A percentile compares a stretch with the other conserved stretches of the same genome.
phyloP scores from a whole-genome alignment of 37 sponge, comb jelly and placozoan species.

The Bolinopsis microptera region DNA sequence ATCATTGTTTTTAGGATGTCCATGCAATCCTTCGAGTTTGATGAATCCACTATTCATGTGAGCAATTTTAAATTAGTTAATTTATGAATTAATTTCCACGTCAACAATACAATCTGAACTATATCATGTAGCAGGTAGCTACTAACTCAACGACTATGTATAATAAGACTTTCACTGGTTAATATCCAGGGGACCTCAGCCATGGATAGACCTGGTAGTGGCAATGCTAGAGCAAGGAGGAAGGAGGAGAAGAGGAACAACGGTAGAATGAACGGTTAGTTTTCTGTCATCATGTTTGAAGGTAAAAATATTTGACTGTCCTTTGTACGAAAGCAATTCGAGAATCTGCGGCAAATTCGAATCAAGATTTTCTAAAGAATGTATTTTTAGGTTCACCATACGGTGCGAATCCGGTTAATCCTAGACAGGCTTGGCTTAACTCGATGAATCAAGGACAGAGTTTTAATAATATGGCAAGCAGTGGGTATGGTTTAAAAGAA shows the following conservation, averaged over 20 bases:
- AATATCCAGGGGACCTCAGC: background rate
- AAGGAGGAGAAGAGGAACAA: slow-evolving; percentile 25
- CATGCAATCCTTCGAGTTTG: background rate
- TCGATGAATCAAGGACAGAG: slow-evolving; percentile 19
- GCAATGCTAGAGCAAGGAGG: background rate
- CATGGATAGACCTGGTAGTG: background rate
- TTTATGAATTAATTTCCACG: no score
- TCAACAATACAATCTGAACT: no score
- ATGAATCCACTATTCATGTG: slow-evolving; percentile 13
- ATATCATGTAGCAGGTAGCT: no score
- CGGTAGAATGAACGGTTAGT: background rate
- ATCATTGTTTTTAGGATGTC: background rate
- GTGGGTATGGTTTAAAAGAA: slow-evolving; percentile 1
- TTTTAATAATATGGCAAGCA: background rate
- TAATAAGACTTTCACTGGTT: no score
- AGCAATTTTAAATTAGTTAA: no score
- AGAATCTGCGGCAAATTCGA: no score
- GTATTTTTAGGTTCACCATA: background rate
- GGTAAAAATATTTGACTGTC: no score
- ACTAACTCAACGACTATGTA: no score
- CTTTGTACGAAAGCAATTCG: no score
- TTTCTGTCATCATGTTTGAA: no score
- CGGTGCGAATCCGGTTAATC: background rate
- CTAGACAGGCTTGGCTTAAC: slow-evolving; percentile 36
- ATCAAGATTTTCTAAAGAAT: no score